Percentiles rank a stretch among this genome's conserved stretches.
Conservation (phyloP, 2,888 invertebrate genomes). For the Macroteleia sp. region DNA sequence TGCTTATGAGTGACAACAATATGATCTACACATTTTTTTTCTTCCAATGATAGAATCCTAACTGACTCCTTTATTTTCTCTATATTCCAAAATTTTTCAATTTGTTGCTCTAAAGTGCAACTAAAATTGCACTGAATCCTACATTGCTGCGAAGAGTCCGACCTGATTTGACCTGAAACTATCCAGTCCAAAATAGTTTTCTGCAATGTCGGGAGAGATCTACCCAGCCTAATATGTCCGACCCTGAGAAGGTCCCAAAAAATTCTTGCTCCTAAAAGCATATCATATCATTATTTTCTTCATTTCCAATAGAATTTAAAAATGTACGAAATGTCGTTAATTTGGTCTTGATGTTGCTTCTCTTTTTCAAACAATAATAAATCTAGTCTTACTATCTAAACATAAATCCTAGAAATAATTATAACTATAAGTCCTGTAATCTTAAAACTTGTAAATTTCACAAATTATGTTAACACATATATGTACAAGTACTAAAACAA, state of each 20-base stretch:
- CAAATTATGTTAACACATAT: too few relatives aligned
- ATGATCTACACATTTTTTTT: background rate
- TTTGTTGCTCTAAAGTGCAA: conserved; percentile 11
- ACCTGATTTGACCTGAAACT: background rate
- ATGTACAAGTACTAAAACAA: too few relatives aligned
- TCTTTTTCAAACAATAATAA: too few relatives aligned
- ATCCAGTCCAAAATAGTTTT: conserved; percentile 29
- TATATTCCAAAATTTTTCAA: conserved; percentile 63
- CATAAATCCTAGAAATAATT: too few relatives aligned
- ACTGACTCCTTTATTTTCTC: conserved; percentile 59
- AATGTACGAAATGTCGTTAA: too few relatives aligned
- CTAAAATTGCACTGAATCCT: too few relatives aligned
- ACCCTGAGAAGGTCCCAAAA: background rate
- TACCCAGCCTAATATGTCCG: conserved; percentile 1
- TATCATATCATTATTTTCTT: too few relatives aligned
- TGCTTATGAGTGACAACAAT: background rate
- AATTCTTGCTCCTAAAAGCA: background rate
- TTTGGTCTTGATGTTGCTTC: too few relatives aligned
- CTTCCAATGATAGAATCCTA: conserved; percentile 51
- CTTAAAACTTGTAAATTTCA: too few relatives aligned
- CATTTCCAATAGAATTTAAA: too few relatives aligned
- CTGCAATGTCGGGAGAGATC: conserved; percentile 36
- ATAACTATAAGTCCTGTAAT: too few relatives aligned
- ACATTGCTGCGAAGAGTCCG: background rate
- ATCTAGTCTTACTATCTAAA: too few relatives aligned